Percentiles rank a stretch among this genome's conserved stretches.
Conservation (phyloP, 2,113 vertebrate species). For the Oceanites oceanicus region DNA sequence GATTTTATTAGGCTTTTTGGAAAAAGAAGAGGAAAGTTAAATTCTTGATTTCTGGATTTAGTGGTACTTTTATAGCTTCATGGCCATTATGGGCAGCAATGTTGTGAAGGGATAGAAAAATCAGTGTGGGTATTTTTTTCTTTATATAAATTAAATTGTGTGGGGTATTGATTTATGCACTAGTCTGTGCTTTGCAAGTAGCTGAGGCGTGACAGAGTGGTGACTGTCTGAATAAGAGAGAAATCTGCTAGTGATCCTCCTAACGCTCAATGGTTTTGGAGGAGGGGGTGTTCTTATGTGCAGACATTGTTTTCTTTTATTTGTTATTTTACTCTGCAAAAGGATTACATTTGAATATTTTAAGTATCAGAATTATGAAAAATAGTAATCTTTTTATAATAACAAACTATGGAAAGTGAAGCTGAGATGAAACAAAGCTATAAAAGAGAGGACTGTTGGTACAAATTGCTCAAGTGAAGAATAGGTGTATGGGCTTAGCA, state of each 20-base stretch:
- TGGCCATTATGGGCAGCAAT: neutral
- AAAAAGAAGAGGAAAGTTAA: neutral
- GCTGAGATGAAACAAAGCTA: neutral
- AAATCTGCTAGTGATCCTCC: neutral
- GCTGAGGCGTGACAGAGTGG: neutral
- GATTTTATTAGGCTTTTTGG: neutral
- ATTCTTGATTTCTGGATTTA: neutral
- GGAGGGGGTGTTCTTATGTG: rapidly evolving
- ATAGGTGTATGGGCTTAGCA: neutral
- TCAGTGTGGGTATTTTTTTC: neutral
- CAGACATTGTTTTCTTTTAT: neutral
- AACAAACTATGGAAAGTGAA: neutral
- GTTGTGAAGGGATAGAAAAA: neutral
- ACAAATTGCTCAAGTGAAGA: neutral
- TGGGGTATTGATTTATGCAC: neutral
- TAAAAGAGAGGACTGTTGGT: neutral
- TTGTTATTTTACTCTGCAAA: neutral
- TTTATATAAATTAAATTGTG: neutral
- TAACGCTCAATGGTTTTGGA: neutral
- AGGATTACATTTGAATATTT: neutral
- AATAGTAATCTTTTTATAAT: neutral
- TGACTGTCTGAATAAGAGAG: neutral
- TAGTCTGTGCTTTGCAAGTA: neutral
- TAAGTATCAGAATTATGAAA: neutral
- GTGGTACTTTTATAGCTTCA: neutral